A percentile compares a stretch with the other conserved stretches of the same genome.
Evolutionary conservation across 2,888 invertebrate genomes (phyloP).

Genomic region (Drosophila lutescens): DNA sequence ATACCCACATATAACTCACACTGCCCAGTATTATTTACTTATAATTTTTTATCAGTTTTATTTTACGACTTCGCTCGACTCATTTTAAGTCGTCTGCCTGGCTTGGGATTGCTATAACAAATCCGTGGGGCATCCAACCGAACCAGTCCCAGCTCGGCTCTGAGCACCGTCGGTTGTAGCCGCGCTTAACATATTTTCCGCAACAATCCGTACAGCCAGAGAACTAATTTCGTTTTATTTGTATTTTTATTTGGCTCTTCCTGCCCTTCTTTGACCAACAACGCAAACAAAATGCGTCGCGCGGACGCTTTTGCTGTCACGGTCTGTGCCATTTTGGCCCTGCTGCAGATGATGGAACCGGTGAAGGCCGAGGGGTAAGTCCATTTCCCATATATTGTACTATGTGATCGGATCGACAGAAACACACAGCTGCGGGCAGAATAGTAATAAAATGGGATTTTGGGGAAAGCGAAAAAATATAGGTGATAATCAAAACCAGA

Average conservation of each 20-base stretch:
- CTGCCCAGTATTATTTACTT: slow-evolving; percentile 32
- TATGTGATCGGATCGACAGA: slow-evolving; percentile 9
- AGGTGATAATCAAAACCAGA: not conserved
- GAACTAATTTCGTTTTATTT: slow-evolving; percentile 25
- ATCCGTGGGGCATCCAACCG: slow-evolving; percentile 47
- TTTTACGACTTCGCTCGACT: slow-evolving; percentile 34
- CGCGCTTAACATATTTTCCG: slow-evolving; percentile 38
- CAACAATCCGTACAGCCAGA: slow-evolving; percentile 6
- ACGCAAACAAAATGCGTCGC: slow-evolving; percentile 61
- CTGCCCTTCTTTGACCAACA: slow-evolving; percentile 11
- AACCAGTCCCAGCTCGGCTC: slow-evolving; percentile 72
- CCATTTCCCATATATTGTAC: slow-evolving; percentile 6
- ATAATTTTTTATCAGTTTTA: slow-evolving; percentile 47
- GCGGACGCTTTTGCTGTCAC: slow-evolving; percentile 64
- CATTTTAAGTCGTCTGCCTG: slow-evolving; percentile 13
- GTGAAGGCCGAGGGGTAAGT: slow-evolving; percentile 72
- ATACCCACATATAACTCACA: not conserved
- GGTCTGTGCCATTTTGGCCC: slow-evolving; percentile 47
- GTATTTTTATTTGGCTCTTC: slow-evolving; percentile 25
- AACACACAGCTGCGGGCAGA: slow-evolving; percentile 5
- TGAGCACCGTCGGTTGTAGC: slow-evolving; percentile 65
- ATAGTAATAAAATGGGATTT: not conserved
- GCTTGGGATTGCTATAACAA: slow-evolving; percentile 52
- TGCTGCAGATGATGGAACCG: slow-evolving; percentile 62
- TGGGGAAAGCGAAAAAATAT: not conserved